Conservation (phyloP, 2,797 vertebrate species). For the Ctenochaetus hawaiiensis region DNA sequence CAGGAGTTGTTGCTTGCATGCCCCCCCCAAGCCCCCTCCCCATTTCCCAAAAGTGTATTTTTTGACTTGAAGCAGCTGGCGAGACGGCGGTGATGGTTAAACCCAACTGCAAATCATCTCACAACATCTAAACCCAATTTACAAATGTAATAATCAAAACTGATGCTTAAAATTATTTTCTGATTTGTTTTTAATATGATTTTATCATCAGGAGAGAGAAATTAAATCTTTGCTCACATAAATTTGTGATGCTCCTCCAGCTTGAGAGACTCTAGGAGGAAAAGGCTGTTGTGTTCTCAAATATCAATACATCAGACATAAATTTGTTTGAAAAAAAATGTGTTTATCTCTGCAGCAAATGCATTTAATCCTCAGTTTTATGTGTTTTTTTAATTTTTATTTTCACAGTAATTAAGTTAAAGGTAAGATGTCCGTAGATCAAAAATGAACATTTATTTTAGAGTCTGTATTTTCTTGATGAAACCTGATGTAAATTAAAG, state of each 20-base stretch:
- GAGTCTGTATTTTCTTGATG: neutral
- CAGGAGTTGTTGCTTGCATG: constrained; percentile 16
- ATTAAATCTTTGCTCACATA: neutral
- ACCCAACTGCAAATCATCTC: neutral
- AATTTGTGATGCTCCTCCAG: neutral
- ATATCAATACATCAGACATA: constrained; percentile 1
- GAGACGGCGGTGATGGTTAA: constrained; percentile 5
- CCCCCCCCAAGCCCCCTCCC: neutral
- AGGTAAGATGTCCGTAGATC: neutral
- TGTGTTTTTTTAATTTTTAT: neutral
- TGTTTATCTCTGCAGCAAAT: neutral
- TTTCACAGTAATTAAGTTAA: neutral
- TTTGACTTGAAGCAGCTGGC: constrained; percentile 44
- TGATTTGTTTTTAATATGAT: constrained; percentile 15
- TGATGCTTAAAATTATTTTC: constrained; percentile 1
- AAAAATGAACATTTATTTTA: neutral
- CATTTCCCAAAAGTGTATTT: constrained; percentile 36
- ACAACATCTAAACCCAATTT: constrained; percentile 5
- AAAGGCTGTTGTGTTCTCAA: neutral
- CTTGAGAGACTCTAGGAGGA: neutral
- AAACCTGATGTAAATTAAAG: neutral
- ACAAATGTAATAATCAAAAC: constrained; percentile 1
- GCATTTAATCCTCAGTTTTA: neutral
- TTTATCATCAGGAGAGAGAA: constrained; percentile 16
- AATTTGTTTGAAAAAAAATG: neutral